Base-by-base conservation (phyloP, 2,797 vertebrate species). In the Nasua narica region DNA sequence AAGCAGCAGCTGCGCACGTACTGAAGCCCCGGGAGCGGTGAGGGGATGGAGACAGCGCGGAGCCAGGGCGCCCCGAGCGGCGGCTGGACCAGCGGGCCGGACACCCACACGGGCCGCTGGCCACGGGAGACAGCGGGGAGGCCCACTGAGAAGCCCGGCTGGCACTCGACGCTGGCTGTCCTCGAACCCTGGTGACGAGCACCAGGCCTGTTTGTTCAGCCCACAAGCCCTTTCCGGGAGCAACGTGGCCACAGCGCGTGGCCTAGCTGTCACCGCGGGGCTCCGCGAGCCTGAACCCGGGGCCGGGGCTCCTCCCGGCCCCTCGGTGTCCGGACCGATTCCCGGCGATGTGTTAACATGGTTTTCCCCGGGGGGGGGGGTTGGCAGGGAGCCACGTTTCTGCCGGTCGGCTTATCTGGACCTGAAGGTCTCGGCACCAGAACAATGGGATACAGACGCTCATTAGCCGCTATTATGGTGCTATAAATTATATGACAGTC, bases 61-160 rank as follows among this genome's bases (percentile, higher is more conserved):
- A 37, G 16, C 74, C n/a, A 62, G 46, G 32, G 12, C 60, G 19
- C 48, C 1, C 5, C 9, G 21, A 21, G 18, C 9, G 5, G 10
- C 10, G 12, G 10, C n/a, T 16, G 7, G 16, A n/a, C 11, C 15
- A 29, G 21, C 19, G n/a, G 62, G 27, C 3, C 0, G 43, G 6
- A 7, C 58, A 14, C 6, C 2, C 8, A 18, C 4, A 23, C 0
- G 7, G 58, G 18, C 18, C 2, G 0, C 0, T 2, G 50, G 74
- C 2, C 16, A 4, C 19, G 10, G 56, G 48, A 14, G 4, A 13
- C 35, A 0, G 23, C 1, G 0, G 40, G 27, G 52, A 87, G 16
- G n/a, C 0, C 18, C 9, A 13, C 12, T 35, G 52, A 43, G 46
- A 72, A 40, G 32, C 23, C 1, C 12, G 21, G 46, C 18, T 54